Base-by-base conservation (phyloP, 64 coral and sea anemone species). In the Trachythela sp. region DNA sequence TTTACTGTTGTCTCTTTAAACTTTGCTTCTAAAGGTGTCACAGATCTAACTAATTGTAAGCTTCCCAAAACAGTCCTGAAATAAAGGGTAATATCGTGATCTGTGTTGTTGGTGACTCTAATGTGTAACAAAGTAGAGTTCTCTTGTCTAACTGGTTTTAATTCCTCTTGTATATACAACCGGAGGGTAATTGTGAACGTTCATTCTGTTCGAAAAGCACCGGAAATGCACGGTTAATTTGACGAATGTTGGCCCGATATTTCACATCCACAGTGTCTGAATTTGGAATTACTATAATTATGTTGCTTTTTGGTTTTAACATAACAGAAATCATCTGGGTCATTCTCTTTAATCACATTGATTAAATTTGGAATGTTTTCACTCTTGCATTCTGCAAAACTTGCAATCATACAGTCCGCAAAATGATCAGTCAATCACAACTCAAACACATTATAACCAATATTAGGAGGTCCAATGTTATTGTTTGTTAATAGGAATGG, bases 21-120 rank as follows among this genome's bases (percentile, higher is more conserved):
- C 41, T 41, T 77, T 13, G 86, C 93, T 77, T 94, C 89, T 22
- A 94, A 31, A 58, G 89, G 93, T 58, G 93, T 94, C 15, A 92
- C 83, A 26, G 84, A 94, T 9, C 87, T 40, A 39, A 89, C 90
- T 41, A 89, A 27, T 48, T 89, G 86, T 3, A 92, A 41, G 38
- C 40, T 77, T 31, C 87, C 93, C 20, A 94, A 42, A 4, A 89
- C 87, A 29, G 91, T 89, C 67, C 83, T 51, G 38, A 86, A 59
- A 34, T 43, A 87, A 70, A 95, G 36, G 51, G 37, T 50, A 42
- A 95, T 68, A 24, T 95, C n/a, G n/a, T n/a, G n/a, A n/a, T n/a
- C n/a, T n/a, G n/a, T n/a, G n/a, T n/a, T n/a, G n/a, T n/a, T n/a
- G n/a, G n/a, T n/a, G n/a, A n/a, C n/a, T n/a, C n/a, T n/a, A n/a